A percentile compares a stretch with the other conserved stretches of the same genome.
These are phyloP conservation scores for Chelonia mydas DNA, from an alignment of 2,797 vertebrate species.

Conservation along the genomic window DNA sequence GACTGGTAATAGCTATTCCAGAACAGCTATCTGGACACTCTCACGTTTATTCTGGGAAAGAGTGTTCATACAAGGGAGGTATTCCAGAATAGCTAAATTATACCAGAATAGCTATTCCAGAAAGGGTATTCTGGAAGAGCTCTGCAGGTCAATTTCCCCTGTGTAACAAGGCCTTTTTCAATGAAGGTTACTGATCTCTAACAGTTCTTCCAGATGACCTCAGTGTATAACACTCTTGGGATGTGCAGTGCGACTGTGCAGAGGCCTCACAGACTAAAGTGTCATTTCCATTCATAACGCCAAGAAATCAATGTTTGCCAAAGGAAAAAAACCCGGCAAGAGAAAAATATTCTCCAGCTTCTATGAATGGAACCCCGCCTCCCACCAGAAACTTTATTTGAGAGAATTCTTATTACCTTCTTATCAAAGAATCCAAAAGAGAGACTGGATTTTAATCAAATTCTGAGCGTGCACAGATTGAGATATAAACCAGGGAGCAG, in stretches of 20 bases:
- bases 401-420: neutral
- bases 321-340: rapidly evolving
- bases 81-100: no score
- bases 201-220: neutral
- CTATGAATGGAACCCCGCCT: neutral
- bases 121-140: neutral
- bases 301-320: neutral
- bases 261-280: neutral
- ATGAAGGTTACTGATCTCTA: neutral
- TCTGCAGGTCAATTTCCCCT: neutral
- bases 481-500: neutral
- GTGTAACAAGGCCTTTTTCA: neutral
- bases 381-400: neutral
- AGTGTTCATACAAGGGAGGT: neutral
- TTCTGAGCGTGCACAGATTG: neutral
- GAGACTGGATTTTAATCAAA: neutral
- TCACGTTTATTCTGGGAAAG: neutral
- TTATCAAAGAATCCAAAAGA: neutral
- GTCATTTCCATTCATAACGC: neutral
- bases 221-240: neutral
- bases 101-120: no score
- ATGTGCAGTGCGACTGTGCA: neutral
- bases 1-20: neutral
- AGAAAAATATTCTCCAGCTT: neutral
- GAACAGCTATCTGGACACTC: neutral